Evolutionary conservation across 2,797 vertebrate genomes (phyloP), one percentile per base, ranked within the genome.

Genomic region (Australoheros facetus): DNA sequence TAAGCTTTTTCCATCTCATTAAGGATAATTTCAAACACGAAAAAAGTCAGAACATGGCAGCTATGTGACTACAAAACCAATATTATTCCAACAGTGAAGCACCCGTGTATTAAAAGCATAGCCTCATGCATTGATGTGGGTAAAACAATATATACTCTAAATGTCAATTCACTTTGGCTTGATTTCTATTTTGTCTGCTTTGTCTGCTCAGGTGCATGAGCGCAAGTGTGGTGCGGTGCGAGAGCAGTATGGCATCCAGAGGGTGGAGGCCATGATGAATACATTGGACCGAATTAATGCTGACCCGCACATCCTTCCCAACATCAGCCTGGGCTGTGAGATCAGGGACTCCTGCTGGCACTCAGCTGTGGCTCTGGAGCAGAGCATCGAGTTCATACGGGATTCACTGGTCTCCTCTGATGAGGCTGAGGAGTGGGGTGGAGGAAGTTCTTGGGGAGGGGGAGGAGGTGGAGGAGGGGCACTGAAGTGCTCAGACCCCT

Each of bases 261-360:
- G 98, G 85, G 98, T 99, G 91, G 98, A 99, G 87, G 98, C 98
- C 71, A 99, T 99, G 98, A 95, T 99, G 87, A 95, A 98, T 82
- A 98, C 98, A 0, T 93, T 99, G 81, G 98, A 99, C 83, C 96
- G 97, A 84, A 99, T 99, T 94, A 99, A 99, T 26, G 91, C 94
- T 3, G 97, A 99, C 90, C 96, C 94, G 7, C 87, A 94, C 5
- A 94, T 99, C 80, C 91, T 99, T 84, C 98, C 98, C 79, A 99
- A 99, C 92, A 98, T 99, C 88, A 97, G 95, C 0, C 90, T 99
- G 57, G 98, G 98, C 88, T 99, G 98, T 58, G 98, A 99, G 95
- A 99, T 99, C 91, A 96, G 97, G 11, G 98, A 99, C 92, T 99
- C 98, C 6, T 99, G 98, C 78, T 99, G 98, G 98, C 97, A 99